Conservation (phyloP, 2,888 invertebrate species). For the Ichneumoninae sp. region DNA sequence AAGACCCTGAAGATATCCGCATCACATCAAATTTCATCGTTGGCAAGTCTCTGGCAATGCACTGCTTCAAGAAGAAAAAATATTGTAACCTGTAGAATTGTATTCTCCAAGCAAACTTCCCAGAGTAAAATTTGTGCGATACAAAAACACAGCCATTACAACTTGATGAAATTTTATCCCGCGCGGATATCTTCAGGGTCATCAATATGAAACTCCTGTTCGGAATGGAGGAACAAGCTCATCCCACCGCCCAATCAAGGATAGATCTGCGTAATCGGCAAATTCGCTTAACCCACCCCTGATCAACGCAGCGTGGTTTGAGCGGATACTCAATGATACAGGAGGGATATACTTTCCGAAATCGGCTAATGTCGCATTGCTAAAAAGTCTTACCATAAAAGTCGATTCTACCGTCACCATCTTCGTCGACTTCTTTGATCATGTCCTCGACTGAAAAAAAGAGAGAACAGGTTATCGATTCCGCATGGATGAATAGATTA, state of each 20-base stretch:
- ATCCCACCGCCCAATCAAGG: too few species aligned
- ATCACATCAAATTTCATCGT: too few species aligned
- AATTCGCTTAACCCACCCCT: slow-evolving; percentile 1
- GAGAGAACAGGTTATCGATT: slow-evolving; percentile 36
- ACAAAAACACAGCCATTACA: too few species aligned
- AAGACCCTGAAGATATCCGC: too few species aligned
- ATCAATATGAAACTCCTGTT: neutral
- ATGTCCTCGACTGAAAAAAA: slow-evolving; percentile 94
- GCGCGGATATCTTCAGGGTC: too few species aligned
- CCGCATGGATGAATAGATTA: neutral
- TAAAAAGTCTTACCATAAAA: slow-evolving; percentile 90
- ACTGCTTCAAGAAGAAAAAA: too few species aligned
- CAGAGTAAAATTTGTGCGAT: too few species aligned
- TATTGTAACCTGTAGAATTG: too few species aligned
- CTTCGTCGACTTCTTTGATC: slow-evolving; percentile 98
- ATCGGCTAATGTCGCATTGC: neutral
- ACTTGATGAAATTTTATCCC: too few species aligned
- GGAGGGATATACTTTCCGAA: neutral
- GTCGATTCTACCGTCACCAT: slow-evolving; percentile 97
- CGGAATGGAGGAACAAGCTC: too few species aligned
- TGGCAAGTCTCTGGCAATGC: too few species aligned
- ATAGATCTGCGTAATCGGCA: neutral
- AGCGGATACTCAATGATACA: neutral
- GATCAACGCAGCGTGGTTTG: neutral
- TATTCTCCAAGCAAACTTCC: too few species aligned